Percentiles rank a stretch among this genome's conserved stretches.
Evolutionary conservation across 2,113 vertebrate genomes (phyloP).

Genomic region (Rhodinocichla rosea): DNA sequence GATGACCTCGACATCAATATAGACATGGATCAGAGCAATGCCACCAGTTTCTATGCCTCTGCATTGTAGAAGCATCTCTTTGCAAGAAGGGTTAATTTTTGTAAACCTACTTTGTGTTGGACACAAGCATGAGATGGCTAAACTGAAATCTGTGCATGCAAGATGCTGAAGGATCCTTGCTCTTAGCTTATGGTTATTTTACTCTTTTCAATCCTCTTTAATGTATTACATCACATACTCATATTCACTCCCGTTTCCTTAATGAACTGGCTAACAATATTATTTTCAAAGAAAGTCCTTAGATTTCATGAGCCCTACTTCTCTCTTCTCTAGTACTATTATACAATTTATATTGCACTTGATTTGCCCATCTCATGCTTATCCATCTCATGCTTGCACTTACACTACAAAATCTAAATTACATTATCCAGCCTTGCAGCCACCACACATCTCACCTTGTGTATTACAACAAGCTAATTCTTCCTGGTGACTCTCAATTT

Average conservation of each 20-base stretch:
- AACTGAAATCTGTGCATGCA: not conserved
- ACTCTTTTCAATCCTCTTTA: not conserved
- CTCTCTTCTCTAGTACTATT: not conserved
- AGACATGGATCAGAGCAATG: not conserved
- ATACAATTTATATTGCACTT: not conserved
- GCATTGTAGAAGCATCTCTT: not conserved
- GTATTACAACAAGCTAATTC: not conserved
- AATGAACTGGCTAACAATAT: not conserved
- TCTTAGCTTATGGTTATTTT: not conserved
- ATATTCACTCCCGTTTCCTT: not conserved
- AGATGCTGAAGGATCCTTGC: not conserved
- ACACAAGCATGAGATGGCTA: not conserved
- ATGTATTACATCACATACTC: not conserved
- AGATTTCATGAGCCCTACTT: not conserved
- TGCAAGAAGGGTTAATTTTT: not conserved
- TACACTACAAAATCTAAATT: not conserved
- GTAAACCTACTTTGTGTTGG: not conserved
- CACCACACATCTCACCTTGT: not conserved
- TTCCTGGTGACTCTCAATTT: not conserved
- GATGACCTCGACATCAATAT: not conserved
- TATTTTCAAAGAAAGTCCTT: not conserved
- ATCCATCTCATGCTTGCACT: not conserved
- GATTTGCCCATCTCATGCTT: not conserved
- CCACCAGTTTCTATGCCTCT: not conserved
- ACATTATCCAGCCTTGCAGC: not conserved